Evolutionary conservation across 2,888 invertebrate genomes (phyloP), one percentile per base, ranked within the genome.

Genomic region (Biston betularia): DNA sequence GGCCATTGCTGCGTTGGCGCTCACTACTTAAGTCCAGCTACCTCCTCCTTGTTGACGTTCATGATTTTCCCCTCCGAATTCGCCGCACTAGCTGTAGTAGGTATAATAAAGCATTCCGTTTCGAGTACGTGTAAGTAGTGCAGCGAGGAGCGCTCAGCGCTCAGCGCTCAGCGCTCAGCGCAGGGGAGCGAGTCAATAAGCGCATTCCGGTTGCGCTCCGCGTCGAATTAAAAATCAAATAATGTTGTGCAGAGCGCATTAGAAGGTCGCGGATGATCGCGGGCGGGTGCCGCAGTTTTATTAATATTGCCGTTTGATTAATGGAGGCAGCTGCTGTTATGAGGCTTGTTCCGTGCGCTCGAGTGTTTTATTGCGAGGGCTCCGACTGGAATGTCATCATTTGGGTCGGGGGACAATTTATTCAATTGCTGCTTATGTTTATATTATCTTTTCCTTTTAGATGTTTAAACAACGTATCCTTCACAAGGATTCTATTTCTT

Each of bases 201-300:
- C 84, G 82, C 89, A 90, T 89, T 88, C 89, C 90, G 77, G 79
- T 79, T 83, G 86, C 85, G 80, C 64, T 55, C 82, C 85, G 89
- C 73, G 84, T 72, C 88, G 80, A 91, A 92, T 92, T 91, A 87
- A 88, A 92, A 92, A 93, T 93, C 92, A 92, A 93, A 93, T 92
- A 93, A 92, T 90, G 88, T 87, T 87, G 88, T 86, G 88, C 85
- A 86, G 83, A 82, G 85, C 89, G 88, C 86, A 89, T 89, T 88
- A 88, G 81, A 24, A 49, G 66, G 58, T 48, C 66, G 53, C 49
- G 53, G 57, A 57, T 66, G 10, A 58, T 44, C 35, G 34, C 45
- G n/a, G 9, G 6, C 44, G 14, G 35, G 15, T 6, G 49, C 24
- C 34, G 10, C 59, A 11, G 50, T 68, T 63, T 68, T 68, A 68